These are phyloP conservation scores for Dryoscopus gambensis DNA, from an alignment of 2,113 vertebrate species.

Conservation along the genomic window DNA sequence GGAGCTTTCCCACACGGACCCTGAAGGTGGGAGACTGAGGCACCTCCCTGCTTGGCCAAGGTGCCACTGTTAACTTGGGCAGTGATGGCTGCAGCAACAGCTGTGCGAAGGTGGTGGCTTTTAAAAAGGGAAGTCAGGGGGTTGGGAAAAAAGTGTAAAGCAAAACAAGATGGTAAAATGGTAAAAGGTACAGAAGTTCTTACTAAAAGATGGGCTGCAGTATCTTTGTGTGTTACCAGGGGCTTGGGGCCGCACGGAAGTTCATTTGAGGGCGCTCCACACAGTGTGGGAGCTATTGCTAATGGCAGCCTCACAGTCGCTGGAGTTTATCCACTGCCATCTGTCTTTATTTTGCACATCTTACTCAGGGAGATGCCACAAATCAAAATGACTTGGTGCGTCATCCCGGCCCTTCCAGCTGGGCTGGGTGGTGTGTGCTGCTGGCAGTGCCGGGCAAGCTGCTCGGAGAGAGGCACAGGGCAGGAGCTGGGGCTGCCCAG, in stretches of 20 bases:
- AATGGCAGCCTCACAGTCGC: neutral
- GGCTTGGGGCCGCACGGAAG: neutral
- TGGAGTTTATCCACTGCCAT: constrained; percentile 33
- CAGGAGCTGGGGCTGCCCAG: neutral
- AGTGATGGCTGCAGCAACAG: neutral
- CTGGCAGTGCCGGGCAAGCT: neutral
- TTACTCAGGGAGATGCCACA: constrained; percentile 26
- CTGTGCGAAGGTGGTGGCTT: neutral
- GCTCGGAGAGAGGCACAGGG: neutral
- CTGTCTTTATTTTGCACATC: constrained; percentile 48
- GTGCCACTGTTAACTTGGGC: neutral
- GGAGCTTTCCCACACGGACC: neutral
- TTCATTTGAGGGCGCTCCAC: constrained; percentile 9
- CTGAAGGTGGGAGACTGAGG: neutral
- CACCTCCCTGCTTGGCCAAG: neutral
- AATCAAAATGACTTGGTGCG: constrained; percentile 48
- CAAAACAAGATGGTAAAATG: neutral
- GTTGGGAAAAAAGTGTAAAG: neutral
- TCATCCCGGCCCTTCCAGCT: neutral
- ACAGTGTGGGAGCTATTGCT: neutral
- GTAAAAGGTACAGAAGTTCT: neutral
- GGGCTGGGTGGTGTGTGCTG: neutral
- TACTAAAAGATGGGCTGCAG: neutral
- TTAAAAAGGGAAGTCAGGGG: neutral
- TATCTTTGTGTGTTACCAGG: neutral